Evolutionary conservation across 1,140 invertebrate genomes (phyloP), one percentile per base, ranked within the genome.

Genomic region (Pissodes strobi): DNA sequence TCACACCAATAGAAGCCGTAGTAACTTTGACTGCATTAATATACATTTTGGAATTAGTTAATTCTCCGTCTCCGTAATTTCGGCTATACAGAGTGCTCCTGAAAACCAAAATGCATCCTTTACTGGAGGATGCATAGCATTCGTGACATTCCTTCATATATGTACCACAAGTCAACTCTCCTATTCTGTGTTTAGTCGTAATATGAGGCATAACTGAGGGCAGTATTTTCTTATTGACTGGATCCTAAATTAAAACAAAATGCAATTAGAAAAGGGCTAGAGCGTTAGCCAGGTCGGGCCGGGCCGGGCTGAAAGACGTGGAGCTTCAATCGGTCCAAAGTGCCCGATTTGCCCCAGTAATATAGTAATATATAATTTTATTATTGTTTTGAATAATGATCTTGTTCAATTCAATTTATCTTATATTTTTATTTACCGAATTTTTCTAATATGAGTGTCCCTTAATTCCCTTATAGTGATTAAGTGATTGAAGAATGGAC

Each of bases 1-100:
- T 51, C 22, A 13, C 9, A 15, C 48, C 55, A 13, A 68, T 49
- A 3, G 52, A 37, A 19, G 21, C 25, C 8, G 27, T 17, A 1
- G 67, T 38, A n/a, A 74, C 69, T 68, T 73, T 77, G 12, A 74
- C 67, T 13, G 57, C 64, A 45, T 74, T 75, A n/a, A 74, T 66
- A 21, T 57, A 74, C 1, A 74, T 70, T 45, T 72, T 74, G 0
- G 53, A 41, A 41, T 71, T 74, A 19, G 62, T 61, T 2, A 70
- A 15, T 12, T 67, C 59, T 5, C 68, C 61, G 18, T 68, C 69
- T 34, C 64, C 57, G 43, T 59, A 72, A 1, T 61, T 45, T 48
- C 65, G 67, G 0, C 62, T 58, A 30, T 72, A 76, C 15, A 72
- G 56, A 19, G 73, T 71, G 53, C 60, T 72, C 1, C 73, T 69